phyloP scores from a whole-genome alignment of 1,140 invertebrate genomes.

The Calliopsis andreniformis region DNA sequence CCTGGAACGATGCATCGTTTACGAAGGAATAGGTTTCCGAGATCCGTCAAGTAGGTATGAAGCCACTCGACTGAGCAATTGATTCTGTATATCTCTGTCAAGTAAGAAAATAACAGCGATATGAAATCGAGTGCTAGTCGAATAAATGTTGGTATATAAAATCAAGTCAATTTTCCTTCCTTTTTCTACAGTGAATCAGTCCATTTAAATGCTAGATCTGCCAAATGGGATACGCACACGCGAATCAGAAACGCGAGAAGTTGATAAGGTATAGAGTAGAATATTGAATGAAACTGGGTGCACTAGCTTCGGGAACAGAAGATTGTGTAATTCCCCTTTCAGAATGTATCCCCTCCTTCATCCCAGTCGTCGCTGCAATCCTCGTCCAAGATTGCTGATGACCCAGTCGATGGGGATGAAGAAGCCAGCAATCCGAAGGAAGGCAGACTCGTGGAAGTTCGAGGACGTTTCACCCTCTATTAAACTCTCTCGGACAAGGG shows the following conservation, averaged over 20 bases:
- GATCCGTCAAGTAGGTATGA: too few species aligned
- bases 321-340: conserved; percentile 50
- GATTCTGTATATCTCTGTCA: neutral
- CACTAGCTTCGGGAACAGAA: conserved; percentile 39
- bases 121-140: too few species aligned
- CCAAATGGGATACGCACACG: conserved; percentile 17
- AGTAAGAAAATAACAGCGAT: too few species aligned
- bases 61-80: too few species aligned
- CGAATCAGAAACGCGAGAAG: conserved; percentile 43
- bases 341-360: neutral
- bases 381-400: conserved; percentile 61
- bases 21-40: too few species aligned
- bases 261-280: conserved; percentile 53
- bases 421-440: conserved; percentile 51
- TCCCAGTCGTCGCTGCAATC: conserved; percentile 33
- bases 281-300: conserved; percentile 62
- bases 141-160: too few species aligned
- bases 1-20: too few species aligned
- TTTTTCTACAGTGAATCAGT: too few species aligned
- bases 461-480: conserved; percentile 81
- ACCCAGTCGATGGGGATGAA: conserved; percentile 56
- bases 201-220: too few species aligned
- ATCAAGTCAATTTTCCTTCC: too few species aligned
- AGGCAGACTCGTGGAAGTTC: conserved; percentile 63
- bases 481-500: conserved; percentile 80